Evolutionary conservation across 2,113 vertebrate genomes (phyloP).

Genomic region (Clarias batrachus): DNA sequence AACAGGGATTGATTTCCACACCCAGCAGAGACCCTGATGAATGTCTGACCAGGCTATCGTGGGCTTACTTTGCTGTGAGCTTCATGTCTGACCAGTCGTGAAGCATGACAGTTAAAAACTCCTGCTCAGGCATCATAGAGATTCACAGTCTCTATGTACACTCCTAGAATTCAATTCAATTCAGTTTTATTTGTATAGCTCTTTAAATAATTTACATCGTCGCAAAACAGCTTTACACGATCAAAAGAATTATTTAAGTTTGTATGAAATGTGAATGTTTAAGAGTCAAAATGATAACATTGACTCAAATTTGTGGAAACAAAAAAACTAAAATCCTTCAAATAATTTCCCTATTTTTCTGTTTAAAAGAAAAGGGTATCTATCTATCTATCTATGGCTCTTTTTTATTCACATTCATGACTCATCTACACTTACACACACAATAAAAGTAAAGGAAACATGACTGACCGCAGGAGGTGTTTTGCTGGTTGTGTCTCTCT

Average conservation of each 20-base stretch:
- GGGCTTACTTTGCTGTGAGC: neutral
- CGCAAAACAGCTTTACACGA: too few species aligned
- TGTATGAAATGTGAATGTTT: too few species aligned
- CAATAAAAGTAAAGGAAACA: slow-evolving; percentile 35
- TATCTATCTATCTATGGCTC: slow-evolving; percentile 4
- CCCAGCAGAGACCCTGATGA: too few species aligned
- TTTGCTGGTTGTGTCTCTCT: slow-evolving; percentile 32
- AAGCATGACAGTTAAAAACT: neutral
- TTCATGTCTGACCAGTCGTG: neutral
- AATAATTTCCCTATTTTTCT: too few species aligned
- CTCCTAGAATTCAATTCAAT: too few species aligned
- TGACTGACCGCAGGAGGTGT: slow-evolving; percentile 33
- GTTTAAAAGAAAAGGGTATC: neutral
- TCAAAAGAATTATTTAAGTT: too few species aligned
- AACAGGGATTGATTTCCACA: too few species aligned
- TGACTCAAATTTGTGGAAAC: too few species aligned
- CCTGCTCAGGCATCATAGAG: neutral
- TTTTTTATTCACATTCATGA: neutral
- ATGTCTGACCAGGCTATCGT: neutral
- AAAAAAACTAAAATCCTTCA: too few species aligned
- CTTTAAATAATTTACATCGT: too few species aligned
- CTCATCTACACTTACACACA: slow-evolving; percentile 19
- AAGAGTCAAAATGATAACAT: too few species aligned
- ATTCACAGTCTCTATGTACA: neutral
- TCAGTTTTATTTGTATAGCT: too few species aligned